Evolutionary conservation across 2,113 vertebrate species (phyloP), one percentile per base, ranked within the genome.

Genomic region (Proteles cristata): DNA sequence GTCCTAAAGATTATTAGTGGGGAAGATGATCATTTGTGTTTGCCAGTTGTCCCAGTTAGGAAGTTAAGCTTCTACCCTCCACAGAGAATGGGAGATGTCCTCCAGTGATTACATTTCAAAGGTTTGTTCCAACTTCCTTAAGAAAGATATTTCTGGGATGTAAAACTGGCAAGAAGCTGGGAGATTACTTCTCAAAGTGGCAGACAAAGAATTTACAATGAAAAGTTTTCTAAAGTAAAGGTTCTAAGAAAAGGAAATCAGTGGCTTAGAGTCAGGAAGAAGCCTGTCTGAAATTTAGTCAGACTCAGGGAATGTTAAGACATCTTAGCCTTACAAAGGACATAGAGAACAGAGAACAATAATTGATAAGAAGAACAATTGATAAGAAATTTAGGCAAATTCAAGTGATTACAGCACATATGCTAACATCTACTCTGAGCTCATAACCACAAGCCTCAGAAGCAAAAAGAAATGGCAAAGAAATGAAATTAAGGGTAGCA

Each of bases 181-280:
- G 26, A 96, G 31, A 90, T 88, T 88, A 58, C 61, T 58, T 96
- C 43, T 31, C 66, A 94, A 50, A 69, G 35, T 16, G n/a, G 15
- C 50, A 79, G 21, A 71, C 26, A 65, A 69, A 77, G 14, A 50
- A 50, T 86, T 89, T 87, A 89, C 26, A 81, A 63, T 39, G 31
- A 35, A 83, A 90, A 68, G 11, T 82, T 80, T n/a, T 90, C 66
- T 95, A 39, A 96, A 68, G 26, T 63, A 84, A 90, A 77, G 35
- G 21, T 33, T 80, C 17, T 48, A 63, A 80, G 25, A 26, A 92
- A 96, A 77, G 10, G 26, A 96, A 17, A 5, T 69, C 31, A 79
- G 50, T 74, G 74, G 50, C 7, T 35, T 82, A 10, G n/a, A 86
- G 28, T 33, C 5, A 16, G 39, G 16, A 73, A 39, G 79, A 83